A percentile compares a stretch with the other conserved stretches of the same genome.
phyloP scores from a whole-genome alignment of 2,888 invertebrate genomes.

The Ellobium chinense region DNA sequence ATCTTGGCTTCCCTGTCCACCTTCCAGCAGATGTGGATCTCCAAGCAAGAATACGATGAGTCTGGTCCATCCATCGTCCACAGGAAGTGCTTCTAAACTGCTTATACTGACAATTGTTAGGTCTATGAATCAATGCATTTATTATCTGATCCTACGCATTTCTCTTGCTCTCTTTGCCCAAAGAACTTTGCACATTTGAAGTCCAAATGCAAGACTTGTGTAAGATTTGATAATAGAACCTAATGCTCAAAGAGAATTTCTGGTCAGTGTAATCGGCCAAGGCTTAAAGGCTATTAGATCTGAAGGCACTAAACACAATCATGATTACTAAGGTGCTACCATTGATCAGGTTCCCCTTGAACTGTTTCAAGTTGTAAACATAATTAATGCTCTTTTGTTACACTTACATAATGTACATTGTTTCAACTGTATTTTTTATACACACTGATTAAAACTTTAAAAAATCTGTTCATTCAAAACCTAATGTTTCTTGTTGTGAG shows the following conservation, averaged over 20 bases:
- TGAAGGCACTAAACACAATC: too few relatives aligned
- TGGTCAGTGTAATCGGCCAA: not conserved
- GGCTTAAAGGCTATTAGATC: too few relatives aligned
- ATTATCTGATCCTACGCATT: not conserved
- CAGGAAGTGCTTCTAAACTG: too few relatives aligned
- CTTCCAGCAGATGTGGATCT: constrained; percentile 57
- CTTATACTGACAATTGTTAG: too few relatives aligned
- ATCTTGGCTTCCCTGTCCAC: constrained; percentile 89
- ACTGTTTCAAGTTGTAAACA: not conserved
- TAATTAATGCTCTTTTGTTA: not conserved
- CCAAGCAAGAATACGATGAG: constrained; percentile 26
- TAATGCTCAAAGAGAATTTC: not conserved
- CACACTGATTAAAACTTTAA: too few relatives aligned
- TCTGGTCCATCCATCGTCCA: not conserved
- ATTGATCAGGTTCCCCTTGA: not conserved
- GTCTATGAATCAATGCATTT: too few relatives aligned
- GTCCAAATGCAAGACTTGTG: not conserved
- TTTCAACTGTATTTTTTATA: too few relatives aligned
- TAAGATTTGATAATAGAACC: not conserved
- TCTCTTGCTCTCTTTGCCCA: too few relatives aligned
- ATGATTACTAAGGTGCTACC: not conserved
- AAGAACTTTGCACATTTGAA: too few relatives aligned
- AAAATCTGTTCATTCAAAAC: too few relatives aligned
- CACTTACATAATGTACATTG: not conserved
- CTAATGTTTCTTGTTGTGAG: too few relatives aligned